These are phyloP conservation scores for Oscheius sp. DNA, from an alignment of 1,140 invertebrate species.

Conservation along the genomic window DNA sequence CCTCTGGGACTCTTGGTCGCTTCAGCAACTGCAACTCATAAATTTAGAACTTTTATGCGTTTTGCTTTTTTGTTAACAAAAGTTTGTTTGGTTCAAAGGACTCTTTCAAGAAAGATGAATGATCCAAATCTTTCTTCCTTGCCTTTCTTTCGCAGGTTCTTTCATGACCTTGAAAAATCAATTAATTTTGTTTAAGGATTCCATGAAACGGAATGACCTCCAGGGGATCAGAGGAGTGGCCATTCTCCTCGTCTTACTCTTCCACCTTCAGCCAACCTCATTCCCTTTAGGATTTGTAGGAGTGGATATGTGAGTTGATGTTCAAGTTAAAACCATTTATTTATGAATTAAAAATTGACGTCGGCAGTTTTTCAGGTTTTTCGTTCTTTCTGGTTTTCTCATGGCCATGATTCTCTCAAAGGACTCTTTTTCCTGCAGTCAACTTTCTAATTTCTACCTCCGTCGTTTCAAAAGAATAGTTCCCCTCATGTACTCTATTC, in stretches of 20 bases:
- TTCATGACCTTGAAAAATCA: no score
- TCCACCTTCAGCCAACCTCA: not conserved
- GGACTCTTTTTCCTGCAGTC: not conserved
- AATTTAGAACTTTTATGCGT: no score
- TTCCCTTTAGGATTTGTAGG: constrained; percentile 11
- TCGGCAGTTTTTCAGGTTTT: constrained; percentile 1
- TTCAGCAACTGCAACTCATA: no score
- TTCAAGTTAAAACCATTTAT: no score
- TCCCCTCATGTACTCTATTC: not conserved
- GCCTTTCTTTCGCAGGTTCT: no score
- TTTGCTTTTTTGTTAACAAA: no score
- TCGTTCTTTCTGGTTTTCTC: constrained; percentile 17
- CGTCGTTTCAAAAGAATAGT: not conserved
- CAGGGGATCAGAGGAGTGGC: constrained; percentile 3
- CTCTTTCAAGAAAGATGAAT: no score
- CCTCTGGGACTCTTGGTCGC: no score
- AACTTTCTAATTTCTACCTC: not conserved
- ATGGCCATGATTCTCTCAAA: not conserved
- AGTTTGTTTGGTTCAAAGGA: no score
- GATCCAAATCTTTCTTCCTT: no score
- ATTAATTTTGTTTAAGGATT: not conserved
- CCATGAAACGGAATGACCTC: constrained; percentile 9
- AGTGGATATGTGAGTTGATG: constrained; percentile 22
- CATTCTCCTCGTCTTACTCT: constrained; percentile 12
- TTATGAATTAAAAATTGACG: not conserved